phyloP scores from a whole-genome alignment of 2,888 invertebrate species.

The Diadromus collaris region DNA sequence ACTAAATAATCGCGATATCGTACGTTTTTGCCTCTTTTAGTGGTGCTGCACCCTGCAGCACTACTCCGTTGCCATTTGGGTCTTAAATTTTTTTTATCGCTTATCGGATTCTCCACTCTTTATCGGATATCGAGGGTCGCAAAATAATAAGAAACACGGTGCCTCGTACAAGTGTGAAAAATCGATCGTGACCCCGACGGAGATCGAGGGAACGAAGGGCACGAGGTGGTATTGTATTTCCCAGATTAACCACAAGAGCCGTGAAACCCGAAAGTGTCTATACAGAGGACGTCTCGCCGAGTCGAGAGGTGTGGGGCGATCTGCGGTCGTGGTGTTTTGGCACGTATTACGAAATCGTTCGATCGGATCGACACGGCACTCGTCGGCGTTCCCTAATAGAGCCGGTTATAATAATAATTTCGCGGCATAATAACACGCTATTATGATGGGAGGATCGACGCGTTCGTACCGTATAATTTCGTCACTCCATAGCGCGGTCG shows the following conservation, averaged over 20 bases:
- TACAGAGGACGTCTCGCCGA: not conserved
- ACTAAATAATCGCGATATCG: too few relatives aligned
- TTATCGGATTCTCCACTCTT: not conserved
- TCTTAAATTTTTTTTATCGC: not conserved
- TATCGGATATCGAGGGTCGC: not conserved
- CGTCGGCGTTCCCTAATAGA: conserved; percentile 67
- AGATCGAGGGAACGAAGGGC: not conserved
- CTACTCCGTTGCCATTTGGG: not conserved
- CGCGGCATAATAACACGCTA: conserved; percentile 74
- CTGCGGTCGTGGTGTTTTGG: conserved; percentile 33
- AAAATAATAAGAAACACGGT: not conserved
- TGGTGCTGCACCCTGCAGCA: not conserved
- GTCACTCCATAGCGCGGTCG: conserved; percentile 67
- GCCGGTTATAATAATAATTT: conserved; percentile 75
- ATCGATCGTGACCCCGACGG: not conserved
- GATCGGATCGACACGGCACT: conserved; percentile 69
- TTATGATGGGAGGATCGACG: conserved; percentile 68
- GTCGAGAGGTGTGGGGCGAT: too few relatives aligned
- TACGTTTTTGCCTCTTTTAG: too few relatives aligned
- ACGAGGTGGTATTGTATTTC: not conserved
- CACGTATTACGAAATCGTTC: conserved; percentile 68
- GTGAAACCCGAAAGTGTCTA: conserved; percentile 2
- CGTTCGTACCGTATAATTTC: conserved; percentile 73
- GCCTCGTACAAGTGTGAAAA: not conserved
- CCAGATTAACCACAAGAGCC: not conserved